Evolutionary conservation across 2,888 invertebrate species (phyloP).

Genomic region (Agonum fuliginosum): DNA sequence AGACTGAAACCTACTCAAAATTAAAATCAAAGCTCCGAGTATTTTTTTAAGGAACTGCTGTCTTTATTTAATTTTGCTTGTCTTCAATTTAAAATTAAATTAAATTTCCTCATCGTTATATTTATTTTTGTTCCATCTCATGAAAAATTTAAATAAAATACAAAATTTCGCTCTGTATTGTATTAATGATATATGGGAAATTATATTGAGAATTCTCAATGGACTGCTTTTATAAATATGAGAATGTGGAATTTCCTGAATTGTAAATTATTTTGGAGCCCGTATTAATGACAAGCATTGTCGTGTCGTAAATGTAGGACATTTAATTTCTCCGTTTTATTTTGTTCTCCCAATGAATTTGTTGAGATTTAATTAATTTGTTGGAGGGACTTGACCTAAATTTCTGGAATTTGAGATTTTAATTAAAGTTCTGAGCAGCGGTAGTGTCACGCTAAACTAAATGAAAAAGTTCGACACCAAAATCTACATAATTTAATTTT

Average conservation of each 20-base stretch:
- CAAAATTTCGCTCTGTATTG: too few relatives aligned
- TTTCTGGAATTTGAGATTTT: slow-evolving; percentile 7
- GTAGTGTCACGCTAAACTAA: background rate
- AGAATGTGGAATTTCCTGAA: background rate
- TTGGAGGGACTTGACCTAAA: slow-evolving; percentile 11
- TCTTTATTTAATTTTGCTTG: background rate
- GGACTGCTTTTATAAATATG: background rate
- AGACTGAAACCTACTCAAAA: too few relatives aligned
- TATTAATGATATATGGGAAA: too few relatives aligned
- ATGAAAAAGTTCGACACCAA: background rate
- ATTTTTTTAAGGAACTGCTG: too few relatives aligned
- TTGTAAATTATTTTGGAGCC: background rate
- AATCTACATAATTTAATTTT: background rate
- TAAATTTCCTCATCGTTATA: background rate
- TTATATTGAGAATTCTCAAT: too few relatives aligned
- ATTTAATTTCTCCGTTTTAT: slow-evolving; percentile 16
- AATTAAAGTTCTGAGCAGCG: slow-evolving; percentile 4
- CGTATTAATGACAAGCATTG: background rate
- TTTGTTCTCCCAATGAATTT: slow-evolving; percentile 14
- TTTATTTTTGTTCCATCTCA: background rate
- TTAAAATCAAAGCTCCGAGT: too few relatives aligned
- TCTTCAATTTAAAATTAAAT: slow-evolving; percentile 30
- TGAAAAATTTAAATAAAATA: too few relatives aligned
- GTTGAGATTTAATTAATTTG: slow-evolving; percentile 38
- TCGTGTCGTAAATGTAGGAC: background rate